Conservation (phyloP, 2,797 vertebrate genomes). For the Schizopygopsis pylzovi region DNA sequence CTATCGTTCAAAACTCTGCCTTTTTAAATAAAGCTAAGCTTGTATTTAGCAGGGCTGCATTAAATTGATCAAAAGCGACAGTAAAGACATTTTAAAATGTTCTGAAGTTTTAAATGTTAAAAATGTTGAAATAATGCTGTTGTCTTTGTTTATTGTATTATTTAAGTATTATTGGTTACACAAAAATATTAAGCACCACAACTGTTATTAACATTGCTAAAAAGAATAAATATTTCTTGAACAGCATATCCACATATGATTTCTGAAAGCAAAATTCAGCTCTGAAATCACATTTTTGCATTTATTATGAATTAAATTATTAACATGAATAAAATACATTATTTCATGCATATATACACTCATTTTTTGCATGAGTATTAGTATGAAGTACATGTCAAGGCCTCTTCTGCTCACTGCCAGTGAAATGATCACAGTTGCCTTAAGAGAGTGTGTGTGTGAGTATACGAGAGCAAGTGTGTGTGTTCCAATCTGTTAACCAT, state of each 20-base stretch:
- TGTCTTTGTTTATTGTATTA: not conserved
- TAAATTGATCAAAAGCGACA: not conserved
- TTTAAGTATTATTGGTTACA: not conserved
- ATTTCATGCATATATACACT: not conserved
- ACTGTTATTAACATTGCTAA: not conserved
- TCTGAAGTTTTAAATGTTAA: not conserved
- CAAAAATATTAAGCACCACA: not conserved
- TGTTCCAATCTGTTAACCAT: slow-evolving; percentile 32
- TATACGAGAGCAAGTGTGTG: not conserved
- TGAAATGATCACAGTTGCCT: slow-evolving; percentile 29
- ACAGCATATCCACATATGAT: too few species aligned
- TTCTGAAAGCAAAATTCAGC: too few species aligned
- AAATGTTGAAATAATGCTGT: not conserved
- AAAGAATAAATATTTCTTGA: not conserved
- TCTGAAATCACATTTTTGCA: too few species aligned
- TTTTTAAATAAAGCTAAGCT: not conserved
- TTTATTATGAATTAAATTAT: too few species aligned
- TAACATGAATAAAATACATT: not conserved
- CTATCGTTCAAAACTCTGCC: not conserved
- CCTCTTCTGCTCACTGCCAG: slow-evolving; percentile 11
- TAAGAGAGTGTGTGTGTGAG: not conserved
- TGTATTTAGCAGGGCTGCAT: not conserved
- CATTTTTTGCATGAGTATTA: slow-evolving; percentile 10
- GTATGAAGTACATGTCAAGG: slow-evolving; percentile 28
- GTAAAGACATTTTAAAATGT: not conserved